Percentiles rank a stretch among this genome's conserved stretches.
Evolutionary conservation across 1,140 invertebrate species (phyloP).

Genomic region (Brachystomella parvula): DNA sequence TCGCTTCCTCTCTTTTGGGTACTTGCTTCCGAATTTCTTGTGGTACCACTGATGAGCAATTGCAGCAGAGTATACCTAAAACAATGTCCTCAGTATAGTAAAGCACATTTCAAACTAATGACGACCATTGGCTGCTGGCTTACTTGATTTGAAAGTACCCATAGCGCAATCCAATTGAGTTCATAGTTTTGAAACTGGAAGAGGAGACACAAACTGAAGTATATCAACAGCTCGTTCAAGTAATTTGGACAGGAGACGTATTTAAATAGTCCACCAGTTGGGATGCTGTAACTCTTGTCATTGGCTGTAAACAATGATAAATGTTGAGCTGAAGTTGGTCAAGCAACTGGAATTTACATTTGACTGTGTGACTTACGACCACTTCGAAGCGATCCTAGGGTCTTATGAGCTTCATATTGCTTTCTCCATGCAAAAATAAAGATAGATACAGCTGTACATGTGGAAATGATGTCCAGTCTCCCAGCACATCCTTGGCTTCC

Average conservation of each 20-base stretch:
- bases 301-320: neutral
- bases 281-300: neutral
- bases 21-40: slow-evolving; percentile 7
- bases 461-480: neutral
- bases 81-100: too few relatives aligned
- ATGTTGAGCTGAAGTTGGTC: too few relatives aligned
- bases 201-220: neutral
- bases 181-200: slow-evolving; percentile 3
- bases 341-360: too few relatives aligned
- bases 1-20: slow-evolving; percentile 2
- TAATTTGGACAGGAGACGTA: slow-evolving; percentile 12
- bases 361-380: neutral
- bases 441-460: neutral
- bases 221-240: neutral
- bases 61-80: neutral
- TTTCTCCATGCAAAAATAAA: slow-evolving; percentile 1
- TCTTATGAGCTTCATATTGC: slow-evolving; percentile 5
- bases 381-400: neutral
- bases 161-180: neutral
- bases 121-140: neutral
- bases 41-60: slow-evolving; percentile 4
- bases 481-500: neutral
- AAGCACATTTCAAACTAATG: neutral
- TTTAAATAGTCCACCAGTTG: neutral
- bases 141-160: slow-evolving; percentile 8